phyloP scores from a whole-genome alignment of 2,113 vertebrate genomes.

The Campylorhamphus procurvoides region DNA sequence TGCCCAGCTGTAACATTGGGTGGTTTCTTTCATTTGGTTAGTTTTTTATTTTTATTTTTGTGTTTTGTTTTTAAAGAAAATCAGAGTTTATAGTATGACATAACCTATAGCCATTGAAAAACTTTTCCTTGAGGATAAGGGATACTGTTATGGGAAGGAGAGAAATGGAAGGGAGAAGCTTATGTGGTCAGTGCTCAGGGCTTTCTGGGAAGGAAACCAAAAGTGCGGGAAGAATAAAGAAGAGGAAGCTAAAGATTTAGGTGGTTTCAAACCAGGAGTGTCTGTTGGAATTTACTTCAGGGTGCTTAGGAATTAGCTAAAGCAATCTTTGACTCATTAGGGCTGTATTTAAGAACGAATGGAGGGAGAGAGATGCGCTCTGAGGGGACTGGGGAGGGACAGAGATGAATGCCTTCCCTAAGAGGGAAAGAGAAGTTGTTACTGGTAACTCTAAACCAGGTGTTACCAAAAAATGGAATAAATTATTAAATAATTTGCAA shows the following conservation, averaged over 20 bases:
- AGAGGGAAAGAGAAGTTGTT: not conserved
- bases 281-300: not conserved
- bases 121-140: not conserved
- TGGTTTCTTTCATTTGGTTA: too few relatives aligned
- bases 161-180: not conserved
- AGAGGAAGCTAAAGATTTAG: not conserved
- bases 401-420: not conserved
- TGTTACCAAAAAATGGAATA: not conserved
- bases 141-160: not conserved
- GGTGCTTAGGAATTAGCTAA: not conserved
- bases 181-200: fast-evolving
- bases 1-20: not conserved
- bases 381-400: not conserved
- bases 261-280: not conserved
- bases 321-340: not conserved
- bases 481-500: conserved; percentile 3
- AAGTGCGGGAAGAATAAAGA: not conserved
- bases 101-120: not conserved
- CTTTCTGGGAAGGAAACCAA: fast-evolving
- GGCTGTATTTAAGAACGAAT: not conserved
- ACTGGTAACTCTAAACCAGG: not conserved
- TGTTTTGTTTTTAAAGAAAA: not conserved
- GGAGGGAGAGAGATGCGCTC: not conserved
- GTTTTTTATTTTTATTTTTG: too few relatives aligned
- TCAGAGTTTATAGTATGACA: not conserved